These are phyloP conservation scores for Petrosia ficiformis DNA, from an alignment of 37 sponge, comb jelly and placozoan genomes.

Conservation along the genomic window DNA sequence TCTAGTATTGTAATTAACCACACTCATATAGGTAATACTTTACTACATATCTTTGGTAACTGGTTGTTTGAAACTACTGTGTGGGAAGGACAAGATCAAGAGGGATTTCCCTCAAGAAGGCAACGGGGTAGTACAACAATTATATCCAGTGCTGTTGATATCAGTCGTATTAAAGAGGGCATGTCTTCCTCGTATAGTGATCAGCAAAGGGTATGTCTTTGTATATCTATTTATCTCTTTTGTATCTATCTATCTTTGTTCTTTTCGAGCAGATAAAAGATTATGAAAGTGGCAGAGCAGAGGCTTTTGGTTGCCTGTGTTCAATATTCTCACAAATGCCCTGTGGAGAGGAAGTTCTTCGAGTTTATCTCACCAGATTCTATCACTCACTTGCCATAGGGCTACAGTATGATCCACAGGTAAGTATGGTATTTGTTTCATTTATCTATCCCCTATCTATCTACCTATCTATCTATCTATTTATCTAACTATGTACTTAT, in stretches of 20 bases:
- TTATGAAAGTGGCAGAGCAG: constrained; percentile 80
- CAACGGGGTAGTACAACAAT: neutral
- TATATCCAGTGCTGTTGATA: neutral
- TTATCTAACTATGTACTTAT: neutral
- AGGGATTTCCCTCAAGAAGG: constrained; percentile 3
- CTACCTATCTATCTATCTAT: too few relatives aligned
- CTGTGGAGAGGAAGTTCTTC: constrained; percentile 52
- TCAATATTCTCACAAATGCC: constrained; percentile 68
- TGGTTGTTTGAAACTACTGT: constrained; percentile 89
- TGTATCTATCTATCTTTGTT: constrained; percentile 17
- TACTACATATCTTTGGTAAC: constrained; percentile 79
- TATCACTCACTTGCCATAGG: constrained; percentile 69
- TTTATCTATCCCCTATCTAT: too few relatives aligned
- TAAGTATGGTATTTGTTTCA: too few relatives aligned
- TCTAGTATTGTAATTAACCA: neutral
- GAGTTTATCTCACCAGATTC: constrained; percentile 79
- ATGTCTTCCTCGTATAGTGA: too few relatives aligned
- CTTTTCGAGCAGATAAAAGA: constrained; percentile 9
- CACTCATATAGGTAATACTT: constrained; percentile 51
- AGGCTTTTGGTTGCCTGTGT: constrained; percentile 83
- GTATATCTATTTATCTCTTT: constrained; percentile 4
- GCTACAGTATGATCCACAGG: constrained; percentile 44
- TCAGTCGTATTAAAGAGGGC: neutral
- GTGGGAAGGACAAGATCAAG: constrained; percentile 42
- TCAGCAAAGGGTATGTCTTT: neutral